Evolutionary conservation across 2,113 vertebrate genomes (phyloP).

Genomic region (Alligator mississippiensis): DNA sequence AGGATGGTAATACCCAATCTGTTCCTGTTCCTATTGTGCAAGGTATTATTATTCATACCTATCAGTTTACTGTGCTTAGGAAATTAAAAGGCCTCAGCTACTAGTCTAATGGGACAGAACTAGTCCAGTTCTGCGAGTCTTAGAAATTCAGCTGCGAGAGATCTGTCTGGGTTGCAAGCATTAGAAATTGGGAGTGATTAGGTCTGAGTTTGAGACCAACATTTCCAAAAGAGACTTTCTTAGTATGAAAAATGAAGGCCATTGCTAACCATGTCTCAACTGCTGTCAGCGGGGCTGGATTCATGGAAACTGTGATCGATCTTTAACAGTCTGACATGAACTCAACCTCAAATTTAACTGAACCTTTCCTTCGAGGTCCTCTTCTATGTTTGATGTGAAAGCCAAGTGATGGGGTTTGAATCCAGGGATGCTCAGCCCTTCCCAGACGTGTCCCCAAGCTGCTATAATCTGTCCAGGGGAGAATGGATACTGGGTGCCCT

Average conservation of each 20-base stretch:
- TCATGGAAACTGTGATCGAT: background rate
- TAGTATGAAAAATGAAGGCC: background rate
- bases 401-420: too few species aligned
- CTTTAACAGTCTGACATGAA: background rate
- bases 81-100: slow-evolving; percentile 41
- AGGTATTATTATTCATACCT: slow-evolving; percentile 36
- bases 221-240: background rate
- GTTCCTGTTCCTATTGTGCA: slow-evolving; percentile 15
- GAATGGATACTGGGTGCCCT: background rate
- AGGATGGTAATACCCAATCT: slow-evolving; percentile 34
- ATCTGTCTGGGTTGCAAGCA: background rate
- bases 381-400: background rate
- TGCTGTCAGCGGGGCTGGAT: background rate
- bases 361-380: background rate
- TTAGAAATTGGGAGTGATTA: background rate
- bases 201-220: background rate
- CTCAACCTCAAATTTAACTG: background rate
- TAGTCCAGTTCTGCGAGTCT: background rate
- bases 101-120: background rate
- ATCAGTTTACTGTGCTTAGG: slow-evolving; percentile 21
- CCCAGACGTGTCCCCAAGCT: background rate
- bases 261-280: background rate
- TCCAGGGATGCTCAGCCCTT: background rate
- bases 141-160: background rate
- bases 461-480: background rate